phyloP scores from a whole-genome alignment of 2,797 vertebrate species.

The Denticeps clupeoides region DNA sequence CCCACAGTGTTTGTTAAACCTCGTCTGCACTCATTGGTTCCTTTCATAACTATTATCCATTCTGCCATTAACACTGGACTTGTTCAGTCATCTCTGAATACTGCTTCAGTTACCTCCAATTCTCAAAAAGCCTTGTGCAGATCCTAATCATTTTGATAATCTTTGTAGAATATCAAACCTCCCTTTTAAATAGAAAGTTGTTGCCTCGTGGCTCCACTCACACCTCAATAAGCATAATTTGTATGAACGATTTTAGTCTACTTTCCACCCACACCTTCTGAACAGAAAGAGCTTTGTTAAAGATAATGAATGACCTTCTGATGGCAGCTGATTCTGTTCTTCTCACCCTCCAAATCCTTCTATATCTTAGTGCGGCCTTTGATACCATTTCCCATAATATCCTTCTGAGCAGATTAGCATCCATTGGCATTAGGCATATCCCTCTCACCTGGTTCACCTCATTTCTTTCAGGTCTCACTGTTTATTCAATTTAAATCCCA shows the following conservation, averaged over 20 bases:
- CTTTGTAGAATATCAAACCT: not conserved
- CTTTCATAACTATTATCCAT: not conserved
- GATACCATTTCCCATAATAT: not conserved
- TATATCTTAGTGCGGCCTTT: not conserved
- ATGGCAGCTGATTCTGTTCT: not conserved
- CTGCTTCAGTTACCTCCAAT: not conserved
- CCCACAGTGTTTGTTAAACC: not conserved
- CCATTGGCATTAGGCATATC: not conserved
- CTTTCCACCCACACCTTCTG: not conserved
- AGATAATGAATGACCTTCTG: not conserved
- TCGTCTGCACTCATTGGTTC: not conserved
- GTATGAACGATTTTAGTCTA: not conserved
- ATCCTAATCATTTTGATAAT: not conserved
- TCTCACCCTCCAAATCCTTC: not conserved
- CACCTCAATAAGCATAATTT: not conserved
- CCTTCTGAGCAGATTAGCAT: not conserved
- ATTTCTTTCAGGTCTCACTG: constrained; percentile 3
- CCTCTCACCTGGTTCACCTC: constrained; percentile 2
- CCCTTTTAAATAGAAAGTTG: not conserved
- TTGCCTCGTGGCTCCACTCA: not conserved
- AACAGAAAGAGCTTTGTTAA: not conserved
- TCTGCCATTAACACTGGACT: not conserved
- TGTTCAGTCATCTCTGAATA: not conserved
- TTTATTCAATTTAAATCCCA: too few relatives aligned
- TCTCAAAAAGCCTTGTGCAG: too few relatives aligned